These are phyloP conservation scores for Pipistrellus nathusii DNA, from an alignment of 2,797 vertebrate genomes.

Conservation along the genomic window DNA sequence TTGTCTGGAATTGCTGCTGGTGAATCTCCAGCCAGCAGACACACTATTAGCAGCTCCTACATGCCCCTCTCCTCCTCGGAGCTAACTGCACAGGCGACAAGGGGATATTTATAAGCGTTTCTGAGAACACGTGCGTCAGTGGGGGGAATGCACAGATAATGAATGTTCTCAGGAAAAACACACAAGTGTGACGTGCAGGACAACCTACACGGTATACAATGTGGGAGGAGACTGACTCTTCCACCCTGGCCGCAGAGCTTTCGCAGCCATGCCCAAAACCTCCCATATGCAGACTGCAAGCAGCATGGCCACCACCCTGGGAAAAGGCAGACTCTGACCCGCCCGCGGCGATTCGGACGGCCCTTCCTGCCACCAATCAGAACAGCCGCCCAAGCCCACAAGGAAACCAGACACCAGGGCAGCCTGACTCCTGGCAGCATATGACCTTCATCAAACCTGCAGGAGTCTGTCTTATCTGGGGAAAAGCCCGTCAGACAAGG, in stretches of 20 bases:
- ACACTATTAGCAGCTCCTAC: slow-evolving; percentile 23
- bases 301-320: neutral
- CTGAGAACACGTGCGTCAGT: neutral
- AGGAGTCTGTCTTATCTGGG: neutral
- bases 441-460: neutral
- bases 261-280: neutral
- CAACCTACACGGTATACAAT: neutral
- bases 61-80: neutral
- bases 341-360: neutral
- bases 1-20: neutral
- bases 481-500: neutral
- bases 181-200: neutral
- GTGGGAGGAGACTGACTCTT: neutral
- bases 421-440: neutral
- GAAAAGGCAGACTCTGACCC: neutral
- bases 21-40: neutral
- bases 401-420: neutral
- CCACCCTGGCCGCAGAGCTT: neutral
- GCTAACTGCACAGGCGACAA: slow-evolving; percentile 12
- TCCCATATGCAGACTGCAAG: neutral
- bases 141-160: neutral
- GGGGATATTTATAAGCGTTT: slow-evolving; percentile 45
- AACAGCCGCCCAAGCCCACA: neutral
- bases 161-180: neutral
- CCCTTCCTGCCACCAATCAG: neutral